Conservation (phyloP, 2,113 vertebrate genomes). For the Arenaria interpres region DNA sequence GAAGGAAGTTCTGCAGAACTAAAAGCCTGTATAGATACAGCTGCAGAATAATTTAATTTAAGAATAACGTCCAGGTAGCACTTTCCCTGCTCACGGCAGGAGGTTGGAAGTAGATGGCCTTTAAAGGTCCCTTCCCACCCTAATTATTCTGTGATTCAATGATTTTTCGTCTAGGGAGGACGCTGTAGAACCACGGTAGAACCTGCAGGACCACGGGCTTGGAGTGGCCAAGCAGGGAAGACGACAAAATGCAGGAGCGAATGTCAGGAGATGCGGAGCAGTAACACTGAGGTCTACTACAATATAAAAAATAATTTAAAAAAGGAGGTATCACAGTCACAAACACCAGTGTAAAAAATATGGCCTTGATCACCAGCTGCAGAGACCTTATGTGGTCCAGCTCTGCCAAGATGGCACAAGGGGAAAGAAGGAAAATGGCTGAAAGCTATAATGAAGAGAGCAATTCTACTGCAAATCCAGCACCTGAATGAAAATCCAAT, state of each 20-base stretch:
- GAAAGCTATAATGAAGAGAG: not conserved
- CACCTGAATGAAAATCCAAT: not conserved
- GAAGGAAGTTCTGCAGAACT: not conserved
- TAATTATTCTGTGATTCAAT: not conserved
- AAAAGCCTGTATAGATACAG: not conserved
- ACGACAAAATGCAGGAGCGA: not conserved
- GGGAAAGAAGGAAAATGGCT: not conserved
- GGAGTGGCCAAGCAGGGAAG: not conserved
- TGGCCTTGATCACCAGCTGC: fast-evolving
- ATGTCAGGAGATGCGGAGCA: not conserved
- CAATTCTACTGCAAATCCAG: not conserved
- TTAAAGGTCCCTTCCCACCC: not conserved
- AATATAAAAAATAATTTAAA: not conserved
- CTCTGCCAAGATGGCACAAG: not conserved
- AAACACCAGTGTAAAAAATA: not conserved
- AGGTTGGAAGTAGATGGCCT: not conserved
- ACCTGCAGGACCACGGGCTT: not conserved
- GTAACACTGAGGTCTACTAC: not conserved
- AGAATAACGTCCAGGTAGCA: not conserved
- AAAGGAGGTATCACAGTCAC: not conserved
- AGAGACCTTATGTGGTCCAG: not conserved
- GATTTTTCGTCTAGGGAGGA: not conserved
- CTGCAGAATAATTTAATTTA: not conserved
- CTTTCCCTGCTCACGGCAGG: not conserved
- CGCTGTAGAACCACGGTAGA: not conserved